phyloP scores from a whole-genome alignment of 2,888 invertebrate species.

The Oligia latruncula region DNA sequence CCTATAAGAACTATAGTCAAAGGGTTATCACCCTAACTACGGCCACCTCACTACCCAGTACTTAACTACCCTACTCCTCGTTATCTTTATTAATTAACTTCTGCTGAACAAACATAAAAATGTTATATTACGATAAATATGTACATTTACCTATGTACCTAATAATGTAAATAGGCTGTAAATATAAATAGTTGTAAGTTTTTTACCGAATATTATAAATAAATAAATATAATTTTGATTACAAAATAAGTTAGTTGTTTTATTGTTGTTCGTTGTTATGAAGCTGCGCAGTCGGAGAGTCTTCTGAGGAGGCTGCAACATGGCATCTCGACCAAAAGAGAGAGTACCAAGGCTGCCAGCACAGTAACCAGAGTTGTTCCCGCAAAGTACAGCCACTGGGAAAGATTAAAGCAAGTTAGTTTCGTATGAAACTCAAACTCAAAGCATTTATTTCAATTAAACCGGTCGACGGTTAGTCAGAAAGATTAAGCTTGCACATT shows the following conservation, averaged over 20 bases:
- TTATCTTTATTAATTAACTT: constrained; percentile 28
- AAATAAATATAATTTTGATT: constrained; percentile 61
- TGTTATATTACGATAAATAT: constrained; percentile 47
- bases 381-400: constrained; percentile 88
- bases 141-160: constrained; percentile 63
- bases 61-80: neutral
- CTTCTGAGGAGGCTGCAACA: constrained; percentile 88
- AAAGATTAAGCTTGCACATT: neutral
- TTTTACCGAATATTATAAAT: constrained; percentile 72
- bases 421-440: neutral
- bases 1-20: neutral
- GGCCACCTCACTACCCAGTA: neutral
- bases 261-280: constrained; percentile 55
- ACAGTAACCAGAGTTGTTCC: constrained; percentile 86
- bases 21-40: neutral
- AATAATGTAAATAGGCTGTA: constrained; percentile 84
- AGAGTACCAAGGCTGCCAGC: constrained; percentile 83
- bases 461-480: neutral
- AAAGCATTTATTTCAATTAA: neutral
- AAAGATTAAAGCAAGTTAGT: neutral
- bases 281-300: constrained; percentile 81
- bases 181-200: constrained; percentile 75
- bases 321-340: constrained; percentile 91
- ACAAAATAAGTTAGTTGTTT: constrained; percentile 53
- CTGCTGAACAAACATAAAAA: constrained; percentile 39